Evolutionary conservation across 2,888 invertebrate species (phyloP).

Genomic region (Tipula confusa): DNA sequence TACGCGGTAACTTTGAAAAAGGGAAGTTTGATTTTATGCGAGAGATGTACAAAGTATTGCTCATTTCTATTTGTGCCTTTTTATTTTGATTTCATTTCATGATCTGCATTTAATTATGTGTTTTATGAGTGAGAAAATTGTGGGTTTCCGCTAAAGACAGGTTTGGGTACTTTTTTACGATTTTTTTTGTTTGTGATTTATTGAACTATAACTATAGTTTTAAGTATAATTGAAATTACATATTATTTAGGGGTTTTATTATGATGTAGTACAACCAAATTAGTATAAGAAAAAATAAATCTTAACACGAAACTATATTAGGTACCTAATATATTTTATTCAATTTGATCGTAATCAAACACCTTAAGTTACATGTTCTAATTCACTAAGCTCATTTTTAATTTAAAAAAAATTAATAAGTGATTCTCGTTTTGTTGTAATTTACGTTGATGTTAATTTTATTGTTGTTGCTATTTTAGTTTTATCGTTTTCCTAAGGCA

Average conservation of each 20-base stretch:
- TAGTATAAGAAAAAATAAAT: background rate
- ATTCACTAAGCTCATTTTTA: background rate
- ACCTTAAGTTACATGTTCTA: background rate
- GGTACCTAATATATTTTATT: background rate
- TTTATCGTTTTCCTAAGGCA: background rate
- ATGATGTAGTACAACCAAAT: background rate
- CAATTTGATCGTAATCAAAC: background rate
- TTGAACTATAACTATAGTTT: background rate
- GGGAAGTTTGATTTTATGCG: background rate
- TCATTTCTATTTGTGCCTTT: background rate
- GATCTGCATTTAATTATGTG: slow-evolving; percentile 25
- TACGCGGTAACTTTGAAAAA: background rate
- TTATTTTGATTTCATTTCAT: slow-evolving; percentile 7
- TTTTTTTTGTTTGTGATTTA: background rate
- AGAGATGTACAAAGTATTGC: background rate
- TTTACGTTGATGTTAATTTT: background rate
- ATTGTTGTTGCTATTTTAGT: background rate
- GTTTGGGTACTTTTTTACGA: background rate
- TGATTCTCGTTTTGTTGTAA: background rate
- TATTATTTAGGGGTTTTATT: background rate
- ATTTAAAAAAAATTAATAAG: background rate
- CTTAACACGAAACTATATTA: background rate
- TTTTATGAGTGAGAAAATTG: slow-evolving; percentile 20
- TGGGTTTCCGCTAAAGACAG: background rate
- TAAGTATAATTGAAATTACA: background rate